Conservation (phyloP, 2,888 invertebrate genomes). For the Lissonota sp. region DNA sequence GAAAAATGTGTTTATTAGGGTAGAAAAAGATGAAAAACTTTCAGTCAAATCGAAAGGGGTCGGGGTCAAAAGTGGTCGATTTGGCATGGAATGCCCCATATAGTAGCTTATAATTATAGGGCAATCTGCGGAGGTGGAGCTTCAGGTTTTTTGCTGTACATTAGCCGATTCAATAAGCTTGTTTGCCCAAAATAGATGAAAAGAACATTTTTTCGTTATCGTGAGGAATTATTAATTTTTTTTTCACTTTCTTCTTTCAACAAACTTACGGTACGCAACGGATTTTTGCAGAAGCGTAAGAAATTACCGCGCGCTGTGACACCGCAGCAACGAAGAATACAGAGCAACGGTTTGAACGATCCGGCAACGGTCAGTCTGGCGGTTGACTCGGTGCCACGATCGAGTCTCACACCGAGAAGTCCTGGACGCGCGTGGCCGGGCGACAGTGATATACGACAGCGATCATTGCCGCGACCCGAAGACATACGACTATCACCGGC, state of each 20-base stretch:
- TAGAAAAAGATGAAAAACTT: too few relatives aligned
- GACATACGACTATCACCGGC: constrained; percentile 86
- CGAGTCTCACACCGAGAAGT: constrained; percentile 83
- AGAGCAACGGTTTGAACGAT: constrained; percentile 92
- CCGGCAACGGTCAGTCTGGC: constrained; percentile 92
- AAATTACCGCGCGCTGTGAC: constrained; percentile 92
- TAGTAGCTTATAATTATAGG: too few relatives aligned
- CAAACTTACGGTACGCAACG: too few relatives aligned
- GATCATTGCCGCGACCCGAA: constrained; percentile 85
- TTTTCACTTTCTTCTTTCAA: too few relatives aligned
- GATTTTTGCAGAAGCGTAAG: constrained; percentile 91
- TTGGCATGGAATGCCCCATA: too few relatives aligned
- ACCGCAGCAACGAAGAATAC: constrained; percentile 88
- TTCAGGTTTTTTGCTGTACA: constrained; percentile 29
- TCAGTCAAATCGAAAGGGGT: too few relatives aligned
- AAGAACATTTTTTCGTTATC: too few relatives aligned
- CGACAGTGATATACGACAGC: constrained; percentile 87
- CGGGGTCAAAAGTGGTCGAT: too few relatives aligned
- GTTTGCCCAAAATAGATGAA: too few relatives aligned
- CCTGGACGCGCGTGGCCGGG: constrained; percentile 89
- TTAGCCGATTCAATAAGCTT: not conserved
- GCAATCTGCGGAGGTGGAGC: constrained; percentile 7
- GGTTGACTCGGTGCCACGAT: constrained; percentile 86
- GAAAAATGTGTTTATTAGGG: too few relatives aligned
- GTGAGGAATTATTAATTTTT: too few relatives aligned